These are phyloP conservation scores for Nerophis ophidion DNA, from an alignment of 2,113 vertebrate genomes.

Conservation along the genomic window DNA sequence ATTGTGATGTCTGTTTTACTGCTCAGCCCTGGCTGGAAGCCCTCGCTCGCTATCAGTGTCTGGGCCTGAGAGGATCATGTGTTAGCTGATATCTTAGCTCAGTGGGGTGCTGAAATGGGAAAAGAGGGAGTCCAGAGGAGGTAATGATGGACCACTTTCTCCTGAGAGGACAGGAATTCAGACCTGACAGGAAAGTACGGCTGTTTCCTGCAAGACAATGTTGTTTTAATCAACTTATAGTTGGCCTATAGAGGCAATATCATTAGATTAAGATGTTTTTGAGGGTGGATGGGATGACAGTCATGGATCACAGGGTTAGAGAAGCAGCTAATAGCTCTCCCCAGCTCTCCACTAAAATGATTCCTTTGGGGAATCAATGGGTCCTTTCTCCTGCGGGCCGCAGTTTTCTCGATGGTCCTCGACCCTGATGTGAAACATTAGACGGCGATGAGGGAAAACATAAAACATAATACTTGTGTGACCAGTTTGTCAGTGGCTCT, in stretches of 20 bases:
- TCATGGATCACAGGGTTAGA: conserved; percentile 76
- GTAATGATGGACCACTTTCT: conserved; percentile 73
- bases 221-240: background rate
- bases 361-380: conserved; percentile 78
- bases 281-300: conserved; percentile 10
- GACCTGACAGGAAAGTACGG: background rate
- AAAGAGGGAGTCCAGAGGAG: conserved; percentile 58
- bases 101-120: conserved; percentile 68
- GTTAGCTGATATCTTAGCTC: conserved; percentile 76
- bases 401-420: conserved; percentile 72
- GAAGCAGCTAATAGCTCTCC: conserved; percentile 75
- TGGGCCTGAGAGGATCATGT: conserved; percentile 76
- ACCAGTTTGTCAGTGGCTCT: conserved; percentile 77
- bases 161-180: conserved; percentile 58
- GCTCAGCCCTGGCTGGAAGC: conserved; percentile 61
- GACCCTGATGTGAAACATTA: conserved; percentile 78
- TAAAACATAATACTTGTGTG: conserved; percentile 84
- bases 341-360: conserved; percentile 74
- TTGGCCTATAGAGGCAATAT: background rate
- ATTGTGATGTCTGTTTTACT: conserved; percentile 49
- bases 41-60: conserved; percentile 67
- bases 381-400: conserved; percentile 74
- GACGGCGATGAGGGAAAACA: conserved; percentile 77
- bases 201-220: background rate
- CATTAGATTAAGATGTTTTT: conserved; percentile 2